These are phyloP conservation scores for Anhinga rufa DNA, from an alignment of 2,113 vertebrate genomes.

Conservation along the genomic window DNA sequence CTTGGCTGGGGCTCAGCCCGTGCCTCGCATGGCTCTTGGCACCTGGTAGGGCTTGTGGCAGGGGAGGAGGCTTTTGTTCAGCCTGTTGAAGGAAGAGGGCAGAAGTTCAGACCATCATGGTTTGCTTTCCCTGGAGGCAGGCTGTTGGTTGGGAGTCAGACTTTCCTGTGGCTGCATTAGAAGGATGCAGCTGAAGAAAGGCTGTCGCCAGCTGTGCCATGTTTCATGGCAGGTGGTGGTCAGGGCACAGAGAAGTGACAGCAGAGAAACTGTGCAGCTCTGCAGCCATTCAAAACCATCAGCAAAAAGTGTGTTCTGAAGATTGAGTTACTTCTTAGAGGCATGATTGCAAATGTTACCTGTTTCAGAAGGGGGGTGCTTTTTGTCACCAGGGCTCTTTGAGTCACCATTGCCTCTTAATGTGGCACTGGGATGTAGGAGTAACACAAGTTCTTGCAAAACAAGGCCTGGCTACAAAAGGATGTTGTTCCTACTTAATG, in stretches of 20 bases:
- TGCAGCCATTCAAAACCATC: background rate
- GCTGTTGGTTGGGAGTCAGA: background rate
- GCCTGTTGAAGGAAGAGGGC: background rate
- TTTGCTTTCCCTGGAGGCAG: background rate
- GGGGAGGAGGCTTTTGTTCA: background rate
- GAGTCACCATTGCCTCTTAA: background rate
- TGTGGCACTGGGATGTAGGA: background rate
- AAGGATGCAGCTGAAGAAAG: background rate
- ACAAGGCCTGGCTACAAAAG: background rate
- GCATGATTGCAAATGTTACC: background rate
- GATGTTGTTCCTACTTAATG: background rate
- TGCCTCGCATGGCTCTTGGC: background rate
- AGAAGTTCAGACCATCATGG: background rate
- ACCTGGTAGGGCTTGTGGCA: accelerated
- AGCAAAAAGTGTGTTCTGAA: background rate
- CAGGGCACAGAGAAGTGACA: background rate
- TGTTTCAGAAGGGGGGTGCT: background rate
- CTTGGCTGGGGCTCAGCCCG: background rate
- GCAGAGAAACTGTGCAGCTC: background rate
- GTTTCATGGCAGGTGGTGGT: background rate
- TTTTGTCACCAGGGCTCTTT: background rate
- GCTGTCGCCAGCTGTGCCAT: accelerated
- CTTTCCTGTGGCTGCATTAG: background rate
- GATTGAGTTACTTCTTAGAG: background rate
- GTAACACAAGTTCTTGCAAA: background rate